Evolutionary conservation across 2,888 invertebrate genomes (phyloP).

Genomic region (Metalampra italica): DNA sequence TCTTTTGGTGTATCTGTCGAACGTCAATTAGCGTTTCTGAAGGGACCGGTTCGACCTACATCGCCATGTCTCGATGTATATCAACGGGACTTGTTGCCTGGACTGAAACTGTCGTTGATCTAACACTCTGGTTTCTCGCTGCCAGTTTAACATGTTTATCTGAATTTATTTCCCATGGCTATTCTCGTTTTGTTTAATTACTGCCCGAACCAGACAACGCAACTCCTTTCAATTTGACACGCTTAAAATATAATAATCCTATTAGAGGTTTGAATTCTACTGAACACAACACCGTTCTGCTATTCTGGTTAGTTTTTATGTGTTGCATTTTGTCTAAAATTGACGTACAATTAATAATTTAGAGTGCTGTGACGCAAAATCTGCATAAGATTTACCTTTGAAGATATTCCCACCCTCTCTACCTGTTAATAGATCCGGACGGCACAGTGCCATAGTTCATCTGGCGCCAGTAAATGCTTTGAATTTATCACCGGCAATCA

Average conservation of each 20-base stretch:
- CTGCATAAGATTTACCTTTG: not conserved
- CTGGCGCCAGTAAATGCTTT: conserved; percentile 3
- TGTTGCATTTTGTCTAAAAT: conserved; percentile 19
- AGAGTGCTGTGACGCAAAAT: too few relatives aligned
- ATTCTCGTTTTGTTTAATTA: conserved; percentile 11
- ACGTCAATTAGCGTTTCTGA: conserved; percentile 64
- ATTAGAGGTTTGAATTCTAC: too few relatives aligned
- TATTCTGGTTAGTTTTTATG: too few relatives aligned
- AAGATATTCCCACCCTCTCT: not conserved
- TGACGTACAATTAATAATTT: conserved; percentile 22
- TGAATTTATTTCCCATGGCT: conserved; percentile 24
- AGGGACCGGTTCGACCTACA: conserved; percentile 56
- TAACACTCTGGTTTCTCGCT: conserved; percentile 36
- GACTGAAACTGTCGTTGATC: conserved; percentile 31
- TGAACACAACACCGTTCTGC: too few relatives aligned
- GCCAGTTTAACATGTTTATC: conserved; percentile 31
- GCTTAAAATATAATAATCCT: too few relatives aligned
- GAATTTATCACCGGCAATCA: conserved; percentile 25
- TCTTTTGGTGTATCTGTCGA: conserved; percentile 44
- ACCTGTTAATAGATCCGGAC: not conserved
- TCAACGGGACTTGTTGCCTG: conserved; percentile 37
- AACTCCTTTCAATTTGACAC: too few relatives aligned
- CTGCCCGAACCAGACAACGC: too few relatives aligned
- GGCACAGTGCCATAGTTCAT: not conserved
- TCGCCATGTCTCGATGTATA: conserved; percentile 46